These are phyloP conservation scores for Dendroctonus ponderosae DNA, from an alignment of 1,140 invertebrate species.

Conservation along the genomic window DNA sequence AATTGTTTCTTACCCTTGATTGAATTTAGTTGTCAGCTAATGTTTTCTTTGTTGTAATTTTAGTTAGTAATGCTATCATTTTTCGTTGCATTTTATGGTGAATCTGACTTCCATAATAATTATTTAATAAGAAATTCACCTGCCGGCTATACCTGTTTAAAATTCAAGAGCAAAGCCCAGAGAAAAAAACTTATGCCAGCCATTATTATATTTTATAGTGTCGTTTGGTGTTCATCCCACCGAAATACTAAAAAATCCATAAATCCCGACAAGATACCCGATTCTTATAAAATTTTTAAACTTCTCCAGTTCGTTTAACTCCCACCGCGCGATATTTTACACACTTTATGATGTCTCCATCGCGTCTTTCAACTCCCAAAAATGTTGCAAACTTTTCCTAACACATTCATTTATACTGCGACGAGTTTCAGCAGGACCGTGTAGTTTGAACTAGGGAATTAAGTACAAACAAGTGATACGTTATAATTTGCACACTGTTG, in stretches of 20 bases:
- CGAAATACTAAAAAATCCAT: slow-evolving; percentile 16
- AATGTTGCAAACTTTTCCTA: slow-evolving; percentile 25
- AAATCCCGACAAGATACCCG: slow-evolving; percentile 20
- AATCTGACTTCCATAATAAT: too few species aligned
- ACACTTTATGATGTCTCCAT: slow-evolving; percentile 27
- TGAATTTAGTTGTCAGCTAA: too few species aligned
- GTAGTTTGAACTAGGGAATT: neutral
- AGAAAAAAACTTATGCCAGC: too few species aligned
- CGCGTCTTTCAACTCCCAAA: slow-evolving; percentile 24
- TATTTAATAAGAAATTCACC: too few species aligned
- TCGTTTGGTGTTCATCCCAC: slow-evolving; percentile 5
- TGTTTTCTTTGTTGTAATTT: too few species aligned
- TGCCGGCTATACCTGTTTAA: too few species aligned
- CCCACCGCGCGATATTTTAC: slow-evolving; percentile 23
- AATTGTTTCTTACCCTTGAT: too few species aligned
- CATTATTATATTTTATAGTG: neutral
- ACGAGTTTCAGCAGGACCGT: neutral
- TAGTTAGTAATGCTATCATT: too few species aligned
- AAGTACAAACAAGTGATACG: too few species aligned
- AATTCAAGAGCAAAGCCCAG: too few species aligned
- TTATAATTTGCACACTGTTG: too few species aligned
- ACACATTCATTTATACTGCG: slow-evolving; percentile 14
- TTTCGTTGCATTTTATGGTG: too few species aligned
- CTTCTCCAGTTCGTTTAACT: slow-evolving; percentile 20
- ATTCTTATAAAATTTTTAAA: slow-evolving; percentile 27